These are phyloP conservation scores for Lucifuga dentata DNA, from an alignment of 2,113 vertebrate genomes.

Conservation along the genomic window DNA sequence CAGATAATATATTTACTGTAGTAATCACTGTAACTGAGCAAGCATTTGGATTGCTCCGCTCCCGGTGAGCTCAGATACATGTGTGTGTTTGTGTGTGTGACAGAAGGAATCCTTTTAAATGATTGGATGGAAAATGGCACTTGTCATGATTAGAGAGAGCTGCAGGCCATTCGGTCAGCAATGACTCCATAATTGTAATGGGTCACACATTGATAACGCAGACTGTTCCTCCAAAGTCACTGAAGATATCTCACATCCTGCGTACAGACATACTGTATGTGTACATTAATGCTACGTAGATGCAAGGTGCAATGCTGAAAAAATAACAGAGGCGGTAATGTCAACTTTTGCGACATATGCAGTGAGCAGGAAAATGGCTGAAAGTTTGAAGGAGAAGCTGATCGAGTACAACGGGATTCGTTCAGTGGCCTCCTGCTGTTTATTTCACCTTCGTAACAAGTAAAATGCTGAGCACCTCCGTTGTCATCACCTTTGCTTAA, in stretches of 20 bases:
- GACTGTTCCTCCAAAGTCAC: not conserved
- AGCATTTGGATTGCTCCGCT: constrained; percentile 11
- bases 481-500: no score
- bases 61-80: constrained; percentile 11
- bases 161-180: constrained; percentile 33
- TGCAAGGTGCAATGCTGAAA: no score
- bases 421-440: no score
- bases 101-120: constrained; percentile 10
- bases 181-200: constrained; percentile 31
- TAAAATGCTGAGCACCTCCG: no score
- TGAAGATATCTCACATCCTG: constrained; percentile 1
- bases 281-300: no score
- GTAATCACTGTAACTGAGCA: constrained; percentile 28
- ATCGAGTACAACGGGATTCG: no score
- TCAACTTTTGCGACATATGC: no score
- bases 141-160: constrained; percentile 28
- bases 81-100: constrained; percentile 9
- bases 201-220: constrained; percentile 32
- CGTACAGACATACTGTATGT: no score
- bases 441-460: no score
- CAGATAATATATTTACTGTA: constrained; percentile 47
- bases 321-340: no score
- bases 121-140: constrained; percentile 33
- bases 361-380: no score
- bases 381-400: no score